Evolutionary conservation across 2,888 invertebrate genomes (phyloP).

Genomic region (Sesamia inferens): DNA sequence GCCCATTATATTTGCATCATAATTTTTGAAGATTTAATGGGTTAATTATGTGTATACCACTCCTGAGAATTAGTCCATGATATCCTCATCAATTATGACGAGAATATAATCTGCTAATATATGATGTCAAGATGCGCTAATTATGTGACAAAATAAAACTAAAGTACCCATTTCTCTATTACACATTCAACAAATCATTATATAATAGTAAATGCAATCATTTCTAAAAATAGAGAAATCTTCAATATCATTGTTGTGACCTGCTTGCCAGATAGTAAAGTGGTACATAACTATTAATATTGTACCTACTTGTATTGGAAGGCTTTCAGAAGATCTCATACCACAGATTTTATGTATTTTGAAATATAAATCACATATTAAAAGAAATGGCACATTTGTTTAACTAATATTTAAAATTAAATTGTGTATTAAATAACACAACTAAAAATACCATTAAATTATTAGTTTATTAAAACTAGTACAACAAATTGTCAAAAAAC

Average conservation of each 20-base stretch:
- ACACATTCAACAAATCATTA: conserved; percentile 11
- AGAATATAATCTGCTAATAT: no score
- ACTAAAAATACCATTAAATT: background rate
- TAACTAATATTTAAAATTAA: conserved; percentile 7
- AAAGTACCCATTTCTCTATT: conserved; percentile 14
- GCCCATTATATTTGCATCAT: background rate
- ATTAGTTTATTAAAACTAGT: no score
- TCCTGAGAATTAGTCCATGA: no score
- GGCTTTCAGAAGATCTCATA: background rate
- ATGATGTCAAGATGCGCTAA: no score
- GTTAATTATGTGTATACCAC: no score
- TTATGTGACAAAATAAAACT: background rate
- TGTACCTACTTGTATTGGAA: background rate
- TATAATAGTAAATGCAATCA: conserved; percentile 14
- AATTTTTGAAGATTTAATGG: background rate
- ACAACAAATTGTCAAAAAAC: background rate
- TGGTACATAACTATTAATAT: background rate
- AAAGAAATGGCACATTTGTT: conserved; percentile 45
- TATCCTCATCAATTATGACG: no score
- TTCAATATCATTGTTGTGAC: background rate
- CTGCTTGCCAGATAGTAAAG: background rate
- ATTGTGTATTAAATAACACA: background rate
- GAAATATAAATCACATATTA: conserved; percentile 18
- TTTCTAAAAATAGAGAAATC: background rate
- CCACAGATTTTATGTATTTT: background rate